These are phyloP conservation scores for Hecatera dysodea DNA, from an alignment of 2,888 invertebrate genomes.

Conservation along the genomic window DNA sequence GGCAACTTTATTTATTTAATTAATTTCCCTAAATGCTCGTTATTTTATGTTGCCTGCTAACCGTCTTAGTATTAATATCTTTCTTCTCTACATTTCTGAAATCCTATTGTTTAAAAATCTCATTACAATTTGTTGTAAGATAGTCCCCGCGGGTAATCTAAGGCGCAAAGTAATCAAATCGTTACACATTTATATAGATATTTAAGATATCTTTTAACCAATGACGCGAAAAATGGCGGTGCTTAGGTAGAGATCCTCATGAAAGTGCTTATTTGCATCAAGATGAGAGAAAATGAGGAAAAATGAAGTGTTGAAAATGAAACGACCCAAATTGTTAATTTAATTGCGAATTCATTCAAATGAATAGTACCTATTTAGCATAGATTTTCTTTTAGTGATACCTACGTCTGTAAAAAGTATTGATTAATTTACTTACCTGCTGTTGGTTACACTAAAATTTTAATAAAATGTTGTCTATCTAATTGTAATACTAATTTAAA, in stretches of 20 bases:
- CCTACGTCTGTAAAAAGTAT: background rate
- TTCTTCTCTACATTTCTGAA: conserved; percentile 31
- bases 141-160: conserved; percentile 39
- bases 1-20: conserved; percentile 33
- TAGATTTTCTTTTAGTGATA: conserved; percentile 18
- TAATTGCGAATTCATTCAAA: conserved; percentile 56
- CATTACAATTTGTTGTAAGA: conserved; percentile 55
- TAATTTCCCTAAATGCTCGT: conserved; percentile 40
- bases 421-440: background rate
- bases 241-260: conserved; percentile 58
- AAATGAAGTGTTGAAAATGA: conserved; percentile 53
- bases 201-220: conserved; percentile 60
- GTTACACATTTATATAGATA: conserved; percentile 55
- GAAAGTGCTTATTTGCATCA: conserved; percentile 69
- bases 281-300: conserved; percentile 58
- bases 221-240: conserved; percentile 66
- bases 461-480: background rate
- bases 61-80: conserved; percentile 40
- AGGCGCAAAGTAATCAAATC: conserved; percentile 62
- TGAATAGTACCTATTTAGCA: conserved; percentile 26
- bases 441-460: background rate
- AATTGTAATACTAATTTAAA: background rate
- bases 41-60: conserved; percentile 38
- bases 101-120: conserved; percentile 59
- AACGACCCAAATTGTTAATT: conserved; percentile 43